phyloP scores from a whole-genome alignment of 2,888 invertebrate species.

The Blera fallax region DNA sequence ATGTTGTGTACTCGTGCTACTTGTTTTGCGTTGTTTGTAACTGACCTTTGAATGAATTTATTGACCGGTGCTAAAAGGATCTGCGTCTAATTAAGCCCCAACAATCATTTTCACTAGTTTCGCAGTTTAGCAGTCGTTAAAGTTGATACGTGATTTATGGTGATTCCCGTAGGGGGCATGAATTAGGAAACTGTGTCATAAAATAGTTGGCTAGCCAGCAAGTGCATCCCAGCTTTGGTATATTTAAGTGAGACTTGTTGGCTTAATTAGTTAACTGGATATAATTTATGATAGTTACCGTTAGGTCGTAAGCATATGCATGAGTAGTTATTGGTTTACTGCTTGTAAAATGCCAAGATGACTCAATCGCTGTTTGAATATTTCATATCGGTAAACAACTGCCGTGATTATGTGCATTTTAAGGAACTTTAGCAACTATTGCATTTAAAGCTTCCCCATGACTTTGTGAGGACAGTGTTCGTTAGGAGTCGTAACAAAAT shows the following conservation, averaged over 20 bases:
- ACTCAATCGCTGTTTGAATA: too few species aligned
- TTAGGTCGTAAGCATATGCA: neutral
- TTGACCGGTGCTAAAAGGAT: neutral
- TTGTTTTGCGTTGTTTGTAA: constrained; percentile 7
- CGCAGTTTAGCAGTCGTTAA: constrained; percentile 6
- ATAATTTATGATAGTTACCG: neutral
- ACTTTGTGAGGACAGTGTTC: too few species aligned
- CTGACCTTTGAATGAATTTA: constrained; percentile 8
- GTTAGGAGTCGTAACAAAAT: too few species aligned
- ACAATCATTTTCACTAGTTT: neutral
- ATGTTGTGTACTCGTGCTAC: constrained; percentile 26
- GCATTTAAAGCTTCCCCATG: too few species aligned
- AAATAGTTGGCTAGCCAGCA: neutral
- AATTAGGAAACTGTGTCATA: neutral
- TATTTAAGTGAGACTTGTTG: neutral
- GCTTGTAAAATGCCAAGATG: too few species aligned
- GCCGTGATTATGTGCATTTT: too few species aligned
- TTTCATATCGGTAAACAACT: too few species aligned
- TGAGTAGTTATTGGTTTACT: too few species aligned
- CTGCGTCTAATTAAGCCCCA: neutral
- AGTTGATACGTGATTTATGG: constrained; percentile 10
- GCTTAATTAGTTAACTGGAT: neutral
- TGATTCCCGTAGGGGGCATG: neutral
- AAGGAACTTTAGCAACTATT: too few species aligned
- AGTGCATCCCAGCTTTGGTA: neutral